A percentile compares a stretch with the other conserved stretches of the same genome.
These are phyloP conservation scores for Neopelma chrysocephalum DNA, from an alignment of 2,797 vertebrate species.

Conservation along the genomic window DNA sequence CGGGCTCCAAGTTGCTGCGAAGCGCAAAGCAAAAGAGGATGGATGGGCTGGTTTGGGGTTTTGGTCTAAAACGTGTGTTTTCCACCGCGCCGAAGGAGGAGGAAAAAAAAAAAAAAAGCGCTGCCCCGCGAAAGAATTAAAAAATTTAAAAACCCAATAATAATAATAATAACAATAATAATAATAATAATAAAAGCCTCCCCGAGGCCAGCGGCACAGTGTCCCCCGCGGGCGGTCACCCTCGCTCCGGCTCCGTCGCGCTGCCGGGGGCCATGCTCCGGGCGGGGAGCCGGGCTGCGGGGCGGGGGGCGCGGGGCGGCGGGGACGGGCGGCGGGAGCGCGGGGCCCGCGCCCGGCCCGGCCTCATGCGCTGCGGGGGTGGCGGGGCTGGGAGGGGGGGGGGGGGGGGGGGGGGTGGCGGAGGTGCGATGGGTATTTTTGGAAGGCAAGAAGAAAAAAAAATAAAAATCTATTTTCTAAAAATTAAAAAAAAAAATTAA, in stretches of 20 bases:
- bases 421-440: neutral
- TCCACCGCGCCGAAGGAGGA: neutral
- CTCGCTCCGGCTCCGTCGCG: neutral
- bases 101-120: neutral
- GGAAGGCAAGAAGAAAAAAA: neutral
- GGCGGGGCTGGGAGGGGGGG: neutral
- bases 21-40: slow-evolving; percentile 18
- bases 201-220: neutral
- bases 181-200: neutral
- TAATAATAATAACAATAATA: neutral
- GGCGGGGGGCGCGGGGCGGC: too few species aligned
- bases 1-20: slow-evolving; percentile 45
- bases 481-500: neutral
- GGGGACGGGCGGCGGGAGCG: neutral
- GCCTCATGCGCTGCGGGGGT: neutral
- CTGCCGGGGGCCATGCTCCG: neutral
- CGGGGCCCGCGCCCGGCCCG: neutral
- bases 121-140: neutral
- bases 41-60: neutral
- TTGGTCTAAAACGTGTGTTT: slow-evolving; percentile 8
- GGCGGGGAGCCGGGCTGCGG: neutral
- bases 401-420: neutral
- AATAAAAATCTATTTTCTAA: neutral
- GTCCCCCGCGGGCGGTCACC: neutral
- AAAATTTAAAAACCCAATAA: neutral